Percentiles rank a stretch among this genome's conserved stretches.
Conservation (phyloP, 2,797 vertebrate genomes). For the Erithacus rubecula region DNA sequence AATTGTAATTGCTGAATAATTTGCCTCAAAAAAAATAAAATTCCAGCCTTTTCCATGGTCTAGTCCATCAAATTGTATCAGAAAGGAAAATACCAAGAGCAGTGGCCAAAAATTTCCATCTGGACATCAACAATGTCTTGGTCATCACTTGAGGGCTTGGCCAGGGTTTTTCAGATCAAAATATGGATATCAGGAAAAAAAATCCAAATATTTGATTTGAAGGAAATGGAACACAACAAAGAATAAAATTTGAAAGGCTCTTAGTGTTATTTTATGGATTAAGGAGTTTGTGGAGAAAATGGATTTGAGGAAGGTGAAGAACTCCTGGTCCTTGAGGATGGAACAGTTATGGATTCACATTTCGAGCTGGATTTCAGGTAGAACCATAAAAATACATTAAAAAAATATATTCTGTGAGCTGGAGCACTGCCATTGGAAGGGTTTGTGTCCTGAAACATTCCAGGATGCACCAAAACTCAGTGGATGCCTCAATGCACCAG, state of each 20-base stretch:
- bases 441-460: neutral
- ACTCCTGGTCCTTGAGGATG: neutral
- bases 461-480: rapidly evolving
- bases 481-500: neutral
- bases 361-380: neutral
- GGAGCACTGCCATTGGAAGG: rapidly evolving
- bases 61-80: neutral
- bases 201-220: neutral
- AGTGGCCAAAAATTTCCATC: neutral
- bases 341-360: neutral
- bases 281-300: neutral
- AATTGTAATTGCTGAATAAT: neutral
- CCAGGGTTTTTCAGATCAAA: neutral
- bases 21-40: neutral
- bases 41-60: neutral
- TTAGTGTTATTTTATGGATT: neutral
- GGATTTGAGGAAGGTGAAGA: neutral
- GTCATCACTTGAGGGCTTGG: neutral
- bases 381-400: neutral
- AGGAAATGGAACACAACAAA: neutral
- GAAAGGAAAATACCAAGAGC: neutral
- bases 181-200: neutral
- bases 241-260: neutral
- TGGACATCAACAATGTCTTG: neutral
- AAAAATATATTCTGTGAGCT: neutral